phyloP scores from a whole-genome alignment of 2,797 vertebrate species.

The Halcyon badia region DNA sequence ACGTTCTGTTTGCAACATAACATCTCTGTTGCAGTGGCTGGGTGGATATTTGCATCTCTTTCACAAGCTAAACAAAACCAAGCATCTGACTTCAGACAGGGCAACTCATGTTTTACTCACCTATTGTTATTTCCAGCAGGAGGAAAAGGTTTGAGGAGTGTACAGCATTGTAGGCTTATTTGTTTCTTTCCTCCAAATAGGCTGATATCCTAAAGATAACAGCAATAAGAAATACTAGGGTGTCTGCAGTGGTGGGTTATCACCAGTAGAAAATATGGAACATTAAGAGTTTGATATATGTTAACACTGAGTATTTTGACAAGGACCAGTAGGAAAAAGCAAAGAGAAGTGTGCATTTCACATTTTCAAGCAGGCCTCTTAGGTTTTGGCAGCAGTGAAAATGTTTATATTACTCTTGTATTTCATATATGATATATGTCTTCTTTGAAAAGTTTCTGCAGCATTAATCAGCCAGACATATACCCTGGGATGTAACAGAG shows the following conservation, averaged over 20 bases:
- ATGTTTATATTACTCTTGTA: background rate
- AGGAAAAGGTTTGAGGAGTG: background rate
- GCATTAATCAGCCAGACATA: fast-evolving
- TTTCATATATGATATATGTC: background rate
- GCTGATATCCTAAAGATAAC: background rate
- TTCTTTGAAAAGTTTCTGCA: background rate
- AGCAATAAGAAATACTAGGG: background rate
- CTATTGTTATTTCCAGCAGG: background rate
- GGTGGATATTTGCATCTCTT: background rate
- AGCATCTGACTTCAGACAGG: fast-evolving
- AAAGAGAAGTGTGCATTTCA: background rate
- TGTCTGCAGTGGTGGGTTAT: background rate
- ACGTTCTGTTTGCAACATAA: background rate
- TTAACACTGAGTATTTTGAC: background rate
- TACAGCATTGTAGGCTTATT: background rate
- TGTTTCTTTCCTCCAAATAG: background rate
- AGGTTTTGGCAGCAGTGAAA: background rate
- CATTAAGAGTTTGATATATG: background rate
- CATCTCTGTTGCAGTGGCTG: background rate
- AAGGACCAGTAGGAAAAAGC: background rate
- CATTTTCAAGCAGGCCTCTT: background rate
- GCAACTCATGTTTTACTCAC: background rate
- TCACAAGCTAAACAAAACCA: background rate
- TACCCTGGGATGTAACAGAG: background rate
- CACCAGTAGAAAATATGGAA: background rate